Evolutionary conservation across 1,140 invertebrate genomes (phyloP).

Genomic region (Zaprionus vittiger): DNA sequence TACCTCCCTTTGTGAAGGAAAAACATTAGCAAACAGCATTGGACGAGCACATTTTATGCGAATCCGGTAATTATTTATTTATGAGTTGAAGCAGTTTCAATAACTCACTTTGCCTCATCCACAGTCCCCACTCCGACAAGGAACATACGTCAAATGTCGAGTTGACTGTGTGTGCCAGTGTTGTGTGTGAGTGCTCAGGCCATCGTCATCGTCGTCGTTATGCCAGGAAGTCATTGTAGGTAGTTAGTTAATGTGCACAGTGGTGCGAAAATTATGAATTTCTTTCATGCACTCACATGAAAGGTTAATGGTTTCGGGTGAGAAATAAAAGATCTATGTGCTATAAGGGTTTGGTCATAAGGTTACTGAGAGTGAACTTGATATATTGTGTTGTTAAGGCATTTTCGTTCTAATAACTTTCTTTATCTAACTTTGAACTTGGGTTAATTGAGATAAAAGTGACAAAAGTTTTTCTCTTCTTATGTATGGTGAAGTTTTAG

Average conservation of each 20-base stretch:
- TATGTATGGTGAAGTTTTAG: neutral
- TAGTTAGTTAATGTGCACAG: slow-evolving; percentile 80
- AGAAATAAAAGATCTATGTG: neutral
- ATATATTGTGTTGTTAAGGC: neutral
- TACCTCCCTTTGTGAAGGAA: slow-evolving; percentile 37
- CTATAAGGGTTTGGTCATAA: neutral
- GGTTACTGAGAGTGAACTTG: neutral
- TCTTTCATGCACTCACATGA: slow-evolving; percentile 24
- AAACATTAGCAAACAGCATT: slow-evolving; percentile 69
- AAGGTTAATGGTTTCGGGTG: slow-evolving; percentile 19
- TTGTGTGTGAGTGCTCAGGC: slow-evolving; percentile 22
- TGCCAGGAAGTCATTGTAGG: slow-evolving; percentile 76
- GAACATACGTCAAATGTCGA: slow-evolving; percentile 65
- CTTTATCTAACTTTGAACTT: neutral
- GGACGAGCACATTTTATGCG: slow-evolving; percentile 64
- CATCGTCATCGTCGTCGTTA: slow-evolving; percentile 46
- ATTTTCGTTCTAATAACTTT: neutral
- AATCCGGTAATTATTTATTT: slow-evolving; percentile 83
- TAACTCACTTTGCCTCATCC: slow-evolving; percentile 69
- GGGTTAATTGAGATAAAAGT: neutral
- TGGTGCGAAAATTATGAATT: slow-evolving; percentile 75
- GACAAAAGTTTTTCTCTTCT: neutral
- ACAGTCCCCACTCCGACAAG: neutral
- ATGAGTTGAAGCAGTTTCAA: slow-evolving; percentile 82
- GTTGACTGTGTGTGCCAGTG: slow-evolving; percentile 10